Conservation (phyloP, 1,140 invertebrate genomes). For the Drosophila suzukii region DNA sequence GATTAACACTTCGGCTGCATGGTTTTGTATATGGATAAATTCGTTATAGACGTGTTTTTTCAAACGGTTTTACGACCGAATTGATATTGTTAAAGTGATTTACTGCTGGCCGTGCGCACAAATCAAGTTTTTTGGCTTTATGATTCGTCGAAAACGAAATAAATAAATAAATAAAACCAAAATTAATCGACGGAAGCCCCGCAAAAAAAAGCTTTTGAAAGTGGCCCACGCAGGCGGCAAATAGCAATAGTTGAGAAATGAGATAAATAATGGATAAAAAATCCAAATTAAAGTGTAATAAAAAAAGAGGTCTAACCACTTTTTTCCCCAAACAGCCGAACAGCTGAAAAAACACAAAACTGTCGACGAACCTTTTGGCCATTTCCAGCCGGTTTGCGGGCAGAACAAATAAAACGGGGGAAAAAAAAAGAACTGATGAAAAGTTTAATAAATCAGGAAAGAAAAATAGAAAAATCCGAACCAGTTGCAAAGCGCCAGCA, state of each 20-base stretch:
- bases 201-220: constrained; percentile 61
- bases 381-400: constrained; percentile 63
- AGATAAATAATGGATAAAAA: constrained; percentile 65
- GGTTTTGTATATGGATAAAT: constrained; percentile 26
- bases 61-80: constrained; percentile 39
- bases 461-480: constrained; percentile 34
- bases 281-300: constrained; percentile 78
- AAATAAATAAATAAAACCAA: constrained; percentile 38
- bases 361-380: constrained; percentile 69
- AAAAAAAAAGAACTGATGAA: constrained; percentile 21
- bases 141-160: constrained; percentile 29
- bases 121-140: constrained; percentile 55
- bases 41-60: constrained; percentile 35
- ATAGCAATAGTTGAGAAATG: constrained; percentile 67
- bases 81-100: constrained; percentile 65
- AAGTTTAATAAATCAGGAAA: background rate
- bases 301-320: constrained; percentile 77
- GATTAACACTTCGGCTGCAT: constrained; percentile 65
- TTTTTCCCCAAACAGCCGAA: constrained; percentile 59
- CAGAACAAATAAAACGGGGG: constrained; percentile 26
- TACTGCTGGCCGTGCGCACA: constrained; percentile 53
- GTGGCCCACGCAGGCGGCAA: constrained; percentile 72
- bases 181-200: constrained; percentile 11
- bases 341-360: constrained; percentile 74
- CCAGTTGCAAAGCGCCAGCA: constrained; percentile 69